Percentiles rank a stretch among this genome's conserved stretches.
Conservation (phyloP, 92 coral and sea anemone species). For the Blastomussa wellsi region DNA sequence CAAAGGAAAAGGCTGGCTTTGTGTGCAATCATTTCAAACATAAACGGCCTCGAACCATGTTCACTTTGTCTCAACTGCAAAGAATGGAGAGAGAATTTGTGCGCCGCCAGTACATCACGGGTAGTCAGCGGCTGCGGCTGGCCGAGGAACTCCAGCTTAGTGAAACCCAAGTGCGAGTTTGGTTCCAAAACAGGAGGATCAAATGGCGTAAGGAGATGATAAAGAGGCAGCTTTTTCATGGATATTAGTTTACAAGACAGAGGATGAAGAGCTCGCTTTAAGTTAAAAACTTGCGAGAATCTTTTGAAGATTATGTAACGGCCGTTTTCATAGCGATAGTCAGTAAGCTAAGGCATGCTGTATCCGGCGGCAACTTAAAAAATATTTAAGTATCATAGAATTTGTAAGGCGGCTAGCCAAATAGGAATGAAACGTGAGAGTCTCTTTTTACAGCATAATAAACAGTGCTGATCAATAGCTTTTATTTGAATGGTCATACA, state of each 20-base stretch:
- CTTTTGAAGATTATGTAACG: no score
- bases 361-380: no score
- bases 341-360: no score
- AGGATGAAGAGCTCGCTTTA: not conserved
- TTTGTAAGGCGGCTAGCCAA: no score
- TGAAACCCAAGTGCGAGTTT: constrained; percentile 28
- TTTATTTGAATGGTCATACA: no score
- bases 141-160: constrained; percentile 20
- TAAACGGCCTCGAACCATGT: constrained; percentile 29
- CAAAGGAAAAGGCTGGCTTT: not conserved
- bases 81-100: constrained; percentile 20
- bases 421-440: no score
- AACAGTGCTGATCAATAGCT: no score
- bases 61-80: constrained; percentile 10
- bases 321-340: no score
- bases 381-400: no score
- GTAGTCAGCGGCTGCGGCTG: constrained; percentile 16
- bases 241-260: not conserved
- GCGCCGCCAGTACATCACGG: constrained; percentile 40
- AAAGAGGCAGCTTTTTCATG: constrained; percentile 6
- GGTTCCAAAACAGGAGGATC: constrained; percentile 38
- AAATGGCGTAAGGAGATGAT: constrained; percentile 32
- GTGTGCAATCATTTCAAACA: not conserved
- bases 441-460: no score
- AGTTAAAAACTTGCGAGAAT: not conserved